Conservation (phyloP, 2,113 vertebrate species). For the Clarias macrocephalus region DNA sequence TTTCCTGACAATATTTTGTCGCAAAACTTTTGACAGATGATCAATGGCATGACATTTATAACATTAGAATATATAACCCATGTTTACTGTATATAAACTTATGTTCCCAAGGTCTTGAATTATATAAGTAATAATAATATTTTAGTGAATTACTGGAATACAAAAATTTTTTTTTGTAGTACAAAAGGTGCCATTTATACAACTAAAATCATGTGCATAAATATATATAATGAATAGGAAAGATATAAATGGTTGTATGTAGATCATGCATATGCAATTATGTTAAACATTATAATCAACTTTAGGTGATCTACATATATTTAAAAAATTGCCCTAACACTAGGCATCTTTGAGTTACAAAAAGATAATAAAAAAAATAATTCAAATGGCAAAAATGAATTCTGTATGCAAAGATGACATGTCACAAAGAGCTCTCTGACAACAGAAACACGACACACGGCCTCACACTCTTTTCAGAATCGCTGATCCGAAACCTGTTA, state of each 20-base stretch:
- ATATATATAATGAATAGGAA: not conserved
- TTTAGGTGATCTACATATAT: not conserved
- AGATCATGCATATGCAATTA: not conserved
- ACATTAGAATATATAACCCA: no score
- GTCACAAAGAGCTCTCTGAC: slow-evolving; percentile 42
- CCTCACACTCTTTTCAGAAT: slow-evolving; percentile 45
- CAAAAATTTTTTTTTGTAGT: not conserved
- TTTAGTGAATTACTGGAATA: not conserved
- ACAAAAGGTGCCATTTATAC: not conserved
- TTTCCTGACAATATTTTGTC: not conserved
- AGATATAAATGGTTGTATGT: not conserved
- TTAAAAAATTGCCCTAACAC: not conserved
- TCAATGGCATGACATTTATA: not conserved
- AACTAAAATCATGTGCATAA: not conserved
- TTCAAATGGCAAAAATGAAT: slow-evolving; percentile 47
- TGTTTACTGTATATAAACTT: not conserved
- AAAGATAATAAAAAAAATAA: slow-evolving; percentile 29
- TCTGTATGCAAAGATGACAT: slow-evolving; percentile 32
- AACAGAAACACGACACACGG: slow-evolving; percentile 49
- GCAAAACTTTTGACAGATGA: not conserved
- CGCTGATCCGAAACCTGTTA: slow-evolving; percentile 57
- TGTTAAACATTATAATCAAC: not conserved
- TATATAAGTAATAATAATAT: not conserved
- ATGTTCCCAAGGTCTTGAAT: not conserved
- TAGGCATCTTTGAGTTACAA: slow-evolving; percentile 6